These are phyloP conservation scores for Harmothoe impar DNA, from an alignment of 2,888 invertebrate species.

Conservation along the genomic window DNA sequence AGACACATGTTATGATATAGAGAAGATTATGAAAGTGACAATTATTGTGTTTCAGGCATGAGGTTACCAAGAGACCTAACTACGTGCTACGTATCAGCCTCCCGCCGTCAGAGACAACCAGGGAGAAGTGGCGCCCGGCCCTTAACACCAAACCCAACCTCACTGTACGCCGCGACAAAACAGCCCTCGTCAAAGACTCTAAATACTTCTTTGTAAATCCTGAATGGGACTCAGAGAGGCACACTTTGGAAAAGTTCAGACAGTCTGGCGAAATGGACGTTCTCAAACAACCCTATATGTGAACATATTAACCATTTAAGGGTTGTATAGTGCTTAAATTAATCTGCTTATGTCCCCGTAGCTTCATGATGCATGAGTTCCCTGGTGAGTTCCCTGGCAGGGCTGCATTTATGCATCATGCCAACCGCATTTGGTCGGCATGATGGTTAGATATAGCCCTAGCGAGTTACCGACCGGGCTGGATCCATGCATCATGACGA, in stretches of 20 bases:
- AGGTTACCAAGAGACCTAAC: background rate
- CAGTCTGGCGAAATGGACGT: background rate
- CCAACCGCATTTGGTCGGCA: too few species aligned
- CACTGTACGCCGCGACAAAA: background rate
- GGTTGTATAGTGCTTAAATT: too few species aligned
- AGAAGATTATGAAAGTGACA: background rate
- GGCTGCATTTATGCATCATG: too few species aligned
- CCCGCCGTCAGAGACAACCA: background rate
- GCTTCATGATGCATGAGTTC: too few species aligned
- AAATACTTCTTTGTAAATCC: slow-evolving; percentile 3
- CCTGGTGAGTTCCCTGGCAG: too few species aligned
- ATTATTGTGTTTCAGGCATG: slow-evolving; percentile 30
- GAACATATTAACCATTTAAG: background rate
- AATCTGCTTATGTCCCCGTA: too few species aligned
- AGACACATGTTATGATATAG: too few species aligned
- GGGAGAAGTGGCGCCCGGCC: background rate
- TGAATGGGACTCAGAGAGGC: background rate
- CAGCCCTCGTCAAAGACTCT: background rate
- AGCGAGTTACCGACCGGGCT: too few species aligned
- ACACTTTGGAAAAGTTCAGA: background rate
- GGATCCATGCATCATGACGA: too few species aligned
- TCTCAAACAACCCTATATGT: background rate
- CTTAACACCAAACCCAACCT: background rate
- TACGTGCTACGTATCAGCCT: background rate
- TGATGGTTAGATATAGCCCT: too few species aligned